These are phyloP conservation scores for Pygmarrhopalites habei DNA, from an alignment of 1,140 invertebrate genomes.

Conservation along the genomic window DNA sequence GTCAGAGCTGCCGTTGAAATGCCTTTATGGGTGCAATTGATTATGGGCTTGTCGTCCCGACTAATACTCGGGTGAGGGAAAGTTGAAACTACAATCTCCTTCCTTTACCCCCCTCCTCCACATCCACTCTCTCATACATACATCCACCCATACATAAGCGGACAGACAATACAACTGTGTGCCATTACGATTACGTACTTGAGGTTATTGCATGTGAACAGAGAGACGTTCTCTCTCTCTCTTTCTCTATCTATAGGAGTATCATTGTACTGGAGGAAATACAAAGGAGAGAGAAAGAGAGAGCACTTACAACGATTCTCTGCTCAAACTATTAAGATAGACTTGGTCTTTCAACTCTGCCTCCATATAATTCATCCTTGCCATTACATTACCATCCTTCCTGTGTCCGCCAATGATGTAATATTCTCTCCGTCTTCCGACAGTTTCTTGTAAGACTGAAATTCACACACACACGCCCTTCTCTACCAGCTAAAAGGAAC, in stretches of 20 bases:
- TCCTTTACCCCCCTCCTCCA: neutral
- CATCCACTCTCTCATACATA: neutral
- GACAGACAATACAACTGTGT: too few relatives aligned
- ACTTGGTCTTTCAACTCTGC: neutral
- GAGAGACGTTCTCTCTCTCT: neutral
- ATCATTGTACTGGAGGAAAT: neutral
- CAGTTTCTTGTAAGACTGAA: too few relatives aligned
- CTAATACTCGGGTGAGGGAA: neutral
- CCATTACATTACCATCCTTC: too few relatives aligned
- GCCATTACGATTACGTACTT: too few relatives aligned
- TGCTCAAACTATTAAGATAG: neutral
- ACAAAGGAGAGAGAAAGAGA: too few relatives aligned
- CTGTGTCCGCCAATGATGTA: too few relatives aligned
- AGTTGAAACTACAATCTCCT: slow-evolving; percentile 2
- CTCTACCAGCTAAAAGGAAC: too few relatives aligned
- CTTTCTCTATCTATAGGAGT: neutral
- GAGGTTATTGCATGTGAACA: too few relatives aligned
- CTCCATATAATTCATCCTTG: too few relatives aligned
- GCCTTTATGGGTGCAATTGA: slow-evolving; percentile 25
- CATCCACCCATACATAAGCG: too few relatives aligned
- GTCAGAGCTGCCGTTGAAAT: slow-evolving; percentile 19
- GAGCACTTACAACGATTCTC: neutral
- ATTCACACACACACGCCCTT: too few relatives aligned
- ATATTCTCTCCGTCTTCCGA: too few relatives aligned
- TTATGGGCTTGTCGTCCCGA: slow-evolving; percentile 5